These are phyloP conservation scores for Callocephalon fimbriatum DNA, from an alignment of 2,113 vertebrate species.

Conservation along the genomic window DNA sequence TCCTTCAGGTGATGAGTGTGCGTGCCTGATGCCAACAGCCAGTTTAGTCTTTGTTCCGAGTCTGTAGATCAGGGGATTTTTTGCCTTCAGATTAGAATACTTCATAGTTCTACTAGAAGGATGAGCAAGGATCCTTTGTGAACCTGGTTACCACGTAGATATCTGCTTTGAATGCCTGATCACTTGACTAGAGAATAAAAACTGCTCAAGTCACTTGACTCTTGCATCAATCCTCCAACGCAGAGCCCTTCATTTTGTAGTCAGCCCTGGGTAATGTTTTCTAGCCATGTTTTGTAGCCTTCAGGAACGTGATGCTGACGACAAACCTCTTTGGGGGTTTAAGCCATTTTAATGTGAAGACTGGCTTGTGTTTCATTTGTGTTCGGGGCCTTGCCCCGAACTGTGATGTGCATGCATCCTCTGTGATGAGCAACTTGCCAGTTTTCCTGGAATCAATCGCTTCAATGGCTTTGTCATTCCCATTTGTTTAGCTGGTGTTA, in stretches of 20 bases:
- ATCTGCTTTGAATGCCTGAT: neutral
- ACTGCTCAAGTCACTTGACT: neutral
- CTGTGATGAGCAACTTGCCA: rapidly evolving
- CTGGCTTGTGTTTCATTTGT: neutral
- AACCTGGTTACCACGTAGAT: neutral
- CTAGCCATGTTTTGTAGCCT: rapidly evolving
- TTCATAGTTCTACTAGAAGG: neutral
- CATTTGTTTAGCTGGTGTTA: neutral
- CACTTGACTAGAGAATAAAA: neutral
- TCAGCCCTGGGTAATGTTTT: neutral
- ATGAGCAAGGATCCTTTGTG: neutral
- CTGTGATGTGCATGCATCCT: rapidly evolving
- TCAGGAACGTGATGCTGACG: neutral
- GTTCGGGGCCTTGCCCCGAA: rapidly evolving
- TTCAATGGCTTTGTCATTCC: neutral
- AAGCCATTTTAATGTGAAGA: neutral
- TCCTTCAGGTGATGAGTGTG: neutral
- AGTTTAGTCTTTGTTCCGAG: neutral
- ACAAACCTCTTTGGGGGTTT: neutral
- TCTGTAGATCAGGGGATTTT: neutral
- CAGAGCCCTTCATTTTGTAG: neutral
- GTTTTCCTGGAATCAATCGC: neutral
- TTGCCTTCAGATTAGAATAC: neutral
- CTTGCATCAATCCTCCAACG: neutral
- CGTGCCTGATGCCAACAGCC: neutral